These are phyloP conservation scores for Phymanthus crucifer DNA, from an alignment of 92 coral and sea anemone species.

Conservation along the genomic window DNA sequence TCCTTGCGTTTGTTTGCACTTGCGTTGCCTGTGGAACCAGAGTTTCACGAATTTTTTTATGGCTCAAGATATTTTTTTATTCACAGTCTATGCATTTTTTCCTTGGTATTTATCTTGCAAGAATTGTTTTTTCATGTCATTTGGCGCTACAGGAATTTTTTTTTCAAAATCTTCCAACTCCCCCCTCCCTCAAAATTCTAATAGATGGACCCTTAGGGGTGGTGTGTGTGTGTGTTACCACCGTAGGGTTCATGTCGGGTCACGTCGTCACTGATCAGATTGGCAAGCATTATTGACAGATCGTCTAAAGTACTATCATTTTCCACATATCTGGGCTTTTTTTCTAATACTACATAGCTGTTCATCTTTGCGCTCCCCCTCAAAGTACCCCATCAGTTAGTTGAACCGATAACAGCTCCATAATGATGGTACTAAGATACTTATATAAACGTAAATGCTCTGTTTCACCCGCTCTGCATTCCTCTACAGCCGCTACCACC, in stretches of 20 bases:
- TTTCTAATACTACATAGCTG: not conserved
- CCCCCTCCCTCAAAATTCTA: too few species aligned
- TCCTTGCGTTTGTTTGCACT: too few species aligned
- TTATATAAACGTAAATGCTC: slow-evolving; percentile 30
- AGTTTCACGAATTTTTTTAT: too few species aligned
- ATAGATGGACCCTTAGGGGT: too few species aligned
- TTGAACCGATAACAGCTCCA: not conserved
- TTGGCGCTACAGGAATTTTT: too few species aligned
- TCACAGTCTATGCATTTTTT: too few species aligned
- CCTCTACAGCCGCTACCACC: slow-evolving; percentile 18
- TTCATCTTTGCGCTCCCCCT: not conserved
- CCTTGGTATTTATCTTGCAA: too few species aligned
- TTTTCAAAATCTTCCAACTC: too few species aligned
- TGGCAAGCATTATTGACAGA: slow-evolving; percentile 10
- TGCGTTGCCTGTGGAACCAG: too few species aligned
- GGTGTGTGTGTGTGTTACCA: slow-evolving; percentile 10
- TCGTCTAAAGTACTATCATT: not conserved
- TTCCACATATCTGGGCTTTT: slow-evolving; percentile 1
- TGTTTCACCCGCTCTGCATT: slow-evolving; percentile 7
- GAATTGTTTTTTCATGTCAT: too few species aligned
- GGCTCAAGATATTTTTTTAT: too few species aligned
- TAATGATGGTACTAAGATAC: slow-evolving; percentile 30
- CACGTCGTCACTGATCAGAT: not conserved
- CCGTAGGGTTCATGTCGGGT: not conserved
- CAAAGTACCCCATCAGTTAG: not conserved